Evolutionary conservation across 1,140 invertebrate genomes (phyloP), one percentile per base, ranked within the genome.

Genomic region (Drosophila arizonae): DNA sequence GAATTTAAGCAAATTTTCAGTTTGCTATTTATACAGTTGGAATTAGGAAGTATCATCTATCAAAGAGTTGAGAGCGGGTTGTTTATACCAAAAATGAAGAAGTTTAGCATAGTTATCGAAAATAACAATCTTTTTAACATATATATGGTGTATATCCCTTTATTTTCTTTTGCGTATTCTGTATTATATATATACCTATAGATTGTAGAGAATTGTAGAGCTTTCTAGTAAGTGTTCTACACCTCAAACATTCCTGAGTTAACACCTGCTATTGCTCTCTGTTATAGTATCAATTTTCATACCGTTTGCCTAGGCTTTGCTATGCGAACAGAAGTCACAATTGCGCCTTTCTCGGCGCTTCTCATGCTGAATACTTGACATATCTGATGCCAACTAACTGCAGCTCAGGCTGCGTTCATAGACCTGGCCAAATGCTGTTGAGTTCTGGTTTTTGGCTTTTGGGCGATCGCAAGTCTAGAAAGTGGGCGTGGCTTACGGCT

Each of bases 401-500:
- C 21, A 24, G 21, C 21, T 24, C 21, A 24, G 21, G 21, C 21
- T 24, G 1, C 21, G 21, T 24, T 24, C 21, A 24, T 24, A 24
- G 21, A 24, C 21, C 26, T 45, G n/a, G 15, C 51, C 17, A 36
- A 36, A 17, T 33, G 60, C 30, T 21, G 17, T 45, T 48, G 45
- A 13, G n/a, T 46, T 24, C 45, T 46, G 45, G 58, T 24, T 24
- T 54, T 24, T 61, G 43, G 45, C 39, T 57, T 48, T 15, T 17
- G 26, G 17, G 55, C 55, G 33, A 24, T 9, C 24, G 17, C 21
- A 26, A 3, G 6, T 43, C 68, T 65, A 64, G 65, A 57, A 51
- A 52, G 68, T 71, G 61, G 68, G 68, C 61, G 68, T 50, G 54
- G 13, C 24, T 1, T n/a, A 8, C 39, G 13, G 1, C 36, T 26